phyloP scores from a whole-genome alignment of 2,797 vertebrate genomes.

The Acanthis flammea region DNA sequence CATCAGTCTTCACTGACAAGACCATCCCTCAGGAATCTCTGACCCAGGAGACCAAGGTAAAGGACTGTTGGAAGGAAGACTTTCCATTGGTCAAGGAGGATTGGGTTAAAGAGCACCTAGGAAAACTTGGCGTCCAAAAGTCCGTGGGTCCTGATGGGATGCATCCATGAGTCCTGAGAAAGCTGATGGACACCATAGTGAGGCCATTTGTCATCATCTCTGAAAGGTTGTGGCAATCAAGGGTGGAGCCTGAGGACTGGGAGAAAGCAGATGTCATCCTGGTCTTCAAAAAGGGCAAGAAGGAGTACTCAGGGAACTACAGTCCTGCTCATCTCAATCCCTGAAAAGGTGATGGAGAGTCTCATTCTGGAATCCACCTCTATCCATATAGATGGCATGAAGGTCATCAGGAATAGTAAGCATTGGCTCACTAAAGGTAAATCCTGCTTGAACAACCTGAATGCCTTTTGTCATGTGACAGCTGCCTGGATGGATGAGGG shows the following conservation, averaged over 20 bases:
- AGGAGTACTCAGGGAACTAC: accelerated
- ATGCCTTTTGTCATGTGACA: not conserved
- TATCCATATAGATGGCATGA: not conserved
- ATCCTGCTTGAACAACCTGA: not conserved
- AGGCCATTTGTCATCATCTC: not conserved
- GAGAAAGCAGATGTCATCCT: not conserved
- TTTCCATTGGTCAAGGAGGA: not conserved
- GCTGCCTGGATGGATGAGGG: not conserved
- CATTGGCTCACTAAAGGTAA: not conserved
- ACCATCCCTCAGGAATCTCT: not conserved
- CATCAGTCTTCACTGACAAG: not conserved
- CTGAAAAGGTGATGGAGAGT: not conserved
- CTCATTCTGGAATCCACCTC: not conserved
- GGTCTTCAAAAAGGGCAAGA: not conserved
- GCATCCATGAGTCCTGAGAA: not conserved
- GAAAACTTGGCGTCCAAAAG: not conserved
- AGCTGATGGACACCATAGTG: not conserved
- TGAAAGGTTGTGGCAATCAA: accelerated
- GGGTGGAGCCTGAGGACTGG: not conserved
- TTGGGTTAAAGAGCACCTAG: not conserved
- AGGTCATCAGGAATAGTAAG: not conserved
- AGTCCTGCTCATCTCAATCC: not conserved
- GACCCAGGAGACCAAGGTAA: not conserved
- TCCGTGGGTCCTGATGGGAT: not conserved
- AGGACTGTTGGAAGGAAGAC: not conserved